Percentiles rank a stretch among this genome's conserved stretches.
Conservation (phyloP, 2,113 vertebrate species). For the Sisor rabdophorus region DNA sequence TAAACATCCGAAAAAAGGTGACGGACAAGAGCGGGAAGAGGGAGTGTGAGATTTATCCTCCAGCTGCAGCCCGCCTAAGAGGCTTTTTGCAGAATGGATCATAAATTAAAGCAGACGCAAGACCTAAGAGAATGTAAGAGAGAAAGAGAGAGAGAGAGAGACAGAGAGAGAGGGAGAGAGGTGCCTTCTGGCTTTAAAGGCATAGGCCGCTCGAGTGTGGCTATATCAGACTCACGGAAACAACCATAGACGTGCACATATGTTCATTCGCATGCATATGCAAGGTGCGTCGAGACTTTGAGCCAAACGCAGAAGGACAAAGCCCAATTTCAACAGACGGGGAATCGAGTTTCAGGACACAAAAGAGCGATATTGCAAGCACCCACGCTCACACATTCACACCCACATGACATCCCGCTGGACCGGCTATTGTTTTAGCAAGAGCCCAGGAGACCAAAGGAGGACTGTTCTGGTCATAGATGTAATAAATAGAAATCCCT, state of each 20-base stretch:
- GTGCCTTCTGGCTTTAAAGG: conserved; percentile 40
- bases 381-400: conserved; percentile 36
- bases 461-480: conserved; percentile 5
- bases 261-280: conserved; percentile 20
- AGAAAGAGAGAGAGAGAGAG: conserved; percentile 18
- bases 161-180: conserved; percentile 4
- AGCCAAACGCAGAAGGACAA: conserved; percentile 12
- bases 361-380: conserved; percentile 28
- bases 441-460: conserved; percentile 17
- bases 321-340: conserved; percentile 29
- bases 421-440: conserved; percentile 29
- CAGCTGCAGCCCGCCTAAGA: conserved; percentile 47
- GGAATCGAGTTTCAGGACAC: conserved; percentile 5
- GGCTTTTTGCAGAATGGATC: conserved; percentile 49
- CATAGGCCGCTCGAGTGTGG: conserved; percentile 16
- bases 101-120: conserved; percentile 43
- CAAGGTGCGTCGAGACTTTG: conserved; percentile 1
- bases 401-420: conserved; percentile 26
- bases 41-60: conserved; percentile 49
- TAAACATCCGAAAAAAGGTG: conserved; percentile 47
- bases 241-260: conserved; percentile 19
- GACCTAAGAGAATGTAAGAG: conserved; percentile 35
- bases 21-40: conserved; percentile 32
- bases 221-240: conserved; percentile 23
- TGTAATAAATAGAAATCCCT: conserved; percentile 46